Conservation (phyloP, 1,140 invertebrate genomes). For the Temnothorax longispinosus region DNA sequence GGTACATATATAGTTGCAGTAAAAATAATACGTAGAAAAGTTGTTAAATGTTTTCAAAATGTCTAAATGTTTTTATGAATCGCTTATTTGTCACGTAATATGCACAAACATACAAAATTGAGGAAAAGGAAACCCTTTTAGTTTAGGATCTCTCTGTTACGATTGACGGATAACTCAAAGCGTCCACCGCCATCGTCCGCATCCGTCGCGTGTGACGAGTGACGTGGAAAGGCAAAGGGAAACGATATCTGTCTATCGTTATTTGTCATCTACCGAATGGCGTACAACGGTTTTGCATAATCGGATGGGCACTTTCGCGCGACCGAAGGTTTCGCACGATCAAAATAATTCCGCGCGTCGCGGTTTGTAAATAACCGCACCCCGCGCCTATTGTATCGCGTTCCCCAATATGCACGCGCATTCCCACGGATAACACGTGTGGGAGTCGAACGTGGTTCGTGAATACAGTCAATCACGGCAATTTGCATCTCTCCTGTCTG, state of each 20-base stretch:
- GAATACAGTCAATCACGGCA: slow-evolving; percentile 78
- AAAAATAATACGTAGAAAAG: no score
- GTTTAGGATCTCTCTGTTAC: neutral
- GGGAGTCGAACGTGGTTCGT: slow-evolving; percentile 66
- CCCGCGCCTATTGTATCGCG: slow-evolving; percentile 40
- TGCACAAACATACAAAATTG: neutral
- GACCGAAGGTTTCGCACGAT: slow-evolving; percentile 12
- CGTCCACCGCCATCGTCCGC: no score
- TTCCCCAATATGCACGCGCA: slow-evolving; percentile 30
- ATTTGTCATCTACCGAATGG: neutral
- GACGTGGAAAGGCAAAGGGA: neutral
- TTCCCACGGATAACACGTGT: slow-evolving; percentile 18
- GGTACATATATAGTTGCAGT: no score
- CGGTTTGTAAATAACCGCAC: slow-evolving; percentile 53
- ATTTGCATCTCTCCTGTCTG: slow-evolving; percentile 77
- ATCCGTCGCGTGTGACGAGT: neutral
- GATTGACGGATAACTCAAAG: neutral
- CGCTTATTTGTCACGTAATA: no score
- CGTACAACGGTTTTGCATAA: slow-evolving; percentile 8
- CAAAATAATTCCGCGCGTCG: slow-evolving; percentile 43
- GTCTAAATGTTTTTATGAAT: no score
- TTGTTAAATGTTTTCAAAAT: no score
- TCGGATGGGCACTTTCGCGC: slow-evolving; percentile 13
- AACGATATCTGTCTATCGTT: neutral
- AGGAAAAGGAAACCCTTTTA: neutral